These are phyloP conservation scores for Trichogramma pretiosum DNA, from an alignment of 1,140 invertebrate genomes.

Conservation along the genomic window DNA sequence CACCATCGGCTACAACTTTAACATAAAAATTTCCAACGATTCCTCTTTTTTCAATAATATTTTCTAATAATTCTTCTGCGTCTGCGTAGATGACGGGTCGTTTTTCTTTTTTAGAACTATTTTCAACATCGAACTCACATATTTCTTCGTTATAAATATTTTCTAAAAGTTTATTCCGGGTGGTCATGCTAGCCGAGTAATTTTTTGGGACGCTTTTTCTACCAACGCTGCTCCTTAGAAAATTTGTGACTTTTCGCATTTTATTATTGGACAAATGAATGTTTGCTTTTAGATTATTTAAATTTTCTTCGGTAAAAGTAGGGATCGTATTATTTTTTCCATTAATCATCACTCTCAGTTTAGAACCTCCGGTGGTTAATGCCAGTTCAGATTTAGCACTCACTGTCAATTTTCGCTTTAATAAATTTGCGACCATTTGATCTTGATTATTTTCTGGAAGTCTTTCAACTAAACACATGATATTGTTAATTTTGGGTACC, in stretches of 20 bases:
- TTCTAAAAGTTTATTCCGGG: constrained; percentile 5
- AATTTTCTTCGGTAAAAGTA: too few species aligned
- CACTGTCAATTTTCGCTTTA: too few species aligned
- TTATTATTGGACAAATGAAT: constrained; percentile 3
- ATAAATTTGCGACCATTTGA: constrained; percentile 7
- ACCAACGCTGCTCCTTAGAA: constrained; percentile 11
- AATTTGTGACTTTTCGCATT: constrained; percentile 16
- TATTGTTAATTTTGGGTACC: background rate
- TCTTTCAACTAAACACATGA: background rate
- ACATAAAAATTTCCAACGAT: constrained; percentile 4
- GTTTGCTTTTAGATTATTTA: too few species aligned
- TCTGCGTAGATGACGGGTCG: constrained; percentile 8
- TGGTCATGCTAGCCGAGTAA: constrained; percentile 2
- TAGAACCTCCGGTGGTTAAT: constrained; percentile 2
- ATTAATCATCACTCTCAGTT: background rate
- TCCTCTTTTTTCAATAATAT: constrained; percentile 2
- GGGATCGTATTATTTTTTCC: background rate
- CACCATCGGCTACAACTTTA: too few species aligned
- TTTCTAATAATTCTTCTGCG: constrained; percentile 6
- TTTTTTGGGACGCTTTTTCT: constrained; percentile 5
- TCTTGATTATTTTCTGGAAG: constrained; percentile 10
- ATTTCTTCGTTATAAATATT: constrained; percentile 4
- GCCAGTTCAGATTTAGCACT: background rate
- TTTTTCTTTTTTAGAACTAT: too few species aligned
- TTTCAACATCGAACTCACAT: too few species aligned